Percentiles rank a stretch among this genome's conserved stretches.
Evolutionary conservation across 2,797 vertebrate genomes (phyloP).

Genomic region (Ptychadena robeensis): DNA sequence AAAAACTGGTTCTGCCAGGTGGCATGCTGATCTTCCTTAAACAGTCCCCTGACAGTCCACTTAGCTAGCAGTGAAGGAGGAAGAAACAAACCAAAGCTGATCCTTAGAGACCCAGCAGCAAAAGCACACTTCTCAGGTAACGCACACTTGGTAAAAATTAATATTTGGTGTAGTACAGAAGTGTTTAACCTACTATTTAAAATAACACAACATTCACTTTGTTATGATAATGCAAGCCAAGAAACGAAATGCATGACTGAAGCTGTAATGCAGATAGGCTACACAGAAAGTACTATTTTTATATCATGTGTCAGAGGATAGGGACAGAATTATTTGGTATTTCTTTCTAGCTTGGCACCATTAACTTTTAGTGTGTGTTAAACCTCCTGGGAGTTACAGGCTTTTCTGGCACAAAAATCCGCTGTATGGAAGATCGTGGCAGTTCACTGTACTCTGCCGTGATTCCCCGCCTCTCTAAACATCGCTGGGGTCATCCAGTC

Average conservation of each 20-base stretch:
- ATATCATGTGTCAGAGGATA: too few species aligned
- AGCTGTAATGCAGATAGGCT: background rate
- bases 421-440: too few species aligned
- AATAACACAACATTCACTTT: background rate
- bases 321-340: too few species aligned
- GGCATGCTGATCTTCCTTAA: background rate
- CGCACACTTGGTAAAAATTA: background rate
- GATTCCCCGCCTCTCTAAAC: too few species aligned
- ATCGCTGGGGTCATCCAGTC: too few species aligned
- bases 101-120: slow-evolving; percentile 12
- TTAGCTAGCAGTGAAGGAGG: background rate
- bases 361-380: too few species aligned
- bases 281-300: background rate
- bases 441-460: too few species aligned
- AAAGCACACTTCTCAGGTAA: slow-evolving; percentile 10
- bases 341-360: too few species aligned
- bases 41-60: slow-evolving; percentile 7
- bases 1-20: slow-evolving; percentile 55
- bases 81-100: background rate
- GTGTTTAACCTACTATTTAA: too few species aligned
- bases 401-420: too few species aligned
- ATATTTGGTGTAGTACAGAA: background rate
- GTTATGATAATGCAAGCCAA: background rate
- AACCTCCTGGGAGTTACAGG: too few species aligned
- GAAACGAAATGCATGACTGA: background rate